Conservation (phyloP, 1,140 invertebrate genomes). For the Nebria ingens region DNA sequence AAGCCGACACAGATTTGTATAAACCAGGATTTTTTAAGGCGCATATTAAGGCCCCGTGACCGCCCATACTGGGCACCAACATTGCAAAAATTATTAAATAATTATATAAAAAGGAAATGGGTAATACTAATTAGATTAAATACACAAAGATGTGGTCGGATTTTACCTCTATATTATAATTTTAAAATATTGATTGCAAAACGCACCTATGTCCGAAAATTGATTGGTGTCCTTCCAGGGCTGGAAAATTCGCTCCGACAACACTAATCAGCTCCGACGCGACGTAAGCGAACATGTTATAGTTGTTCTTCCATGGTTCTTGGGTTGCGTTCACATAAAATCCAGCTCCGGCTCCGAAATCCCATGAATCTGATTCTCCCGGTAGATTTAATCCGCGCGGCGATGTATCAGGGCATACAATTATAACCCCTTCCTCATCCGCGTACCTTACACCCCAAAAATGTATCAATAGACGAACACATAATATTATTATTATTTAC, state of each 20-base stretch:
- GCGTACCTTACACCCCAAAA: slow-evolving; percentile 45
- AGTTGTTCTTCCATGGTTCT: slow-evolving; percentile 88
- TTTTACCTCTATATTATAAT: no score
- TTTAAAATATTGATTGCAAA: slow-evolving; percentile 7
- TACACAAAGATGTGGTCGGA: no score
- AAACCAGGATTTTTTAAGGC: slow-evolving; percentile 84
- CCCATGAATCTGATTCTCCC: slow-evolving; percentile 83
- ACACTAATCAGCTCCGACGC: slow-evolving; percentile 77
- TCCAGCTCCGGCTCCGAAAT: slow-evolving; percentile 91
- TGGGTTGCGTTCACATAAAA: slow-evolving; percentile 92
- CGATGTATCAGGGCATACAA: slow-evolving; percentile 93
- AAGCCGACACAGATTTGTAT: slow-evolving; percentile 89
- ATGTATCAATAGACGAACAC: slow-evolving; percentile 12
- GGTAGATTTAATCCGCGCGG: slow-evolving; percentile 81
- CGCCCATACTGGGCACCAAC: slow-evolving; percentile 95
- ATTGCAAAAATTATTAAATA: no score
- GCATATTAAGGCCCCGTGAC: slow-evolving; percentile 90
- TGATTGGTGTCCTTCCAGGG: slow-evolving; percentile 49
- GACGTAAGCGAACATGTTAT: slow-evolving; percentile 95
- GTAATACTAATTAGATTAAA: slow-evolving; percentile 9
- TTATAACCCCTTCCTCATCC: slow-evolving; percentile 66
- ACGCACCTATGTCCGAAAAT: slow-evolving; percentile 78
- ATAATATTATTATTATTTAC: slow-evolving; percentile 41
- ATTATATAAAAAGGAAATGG: slow-evolving; percentile 6
- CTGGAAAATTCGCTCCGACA: slow-evolving; percentile 64